Percentiles rank a stretch among this genome's conserved stretches.
These are phyloP conservation scores for Melanerpes formicivorus DNA, from an alignment of 2,113 vertebrate genomes.

Conservation along the genomic window DNA sequence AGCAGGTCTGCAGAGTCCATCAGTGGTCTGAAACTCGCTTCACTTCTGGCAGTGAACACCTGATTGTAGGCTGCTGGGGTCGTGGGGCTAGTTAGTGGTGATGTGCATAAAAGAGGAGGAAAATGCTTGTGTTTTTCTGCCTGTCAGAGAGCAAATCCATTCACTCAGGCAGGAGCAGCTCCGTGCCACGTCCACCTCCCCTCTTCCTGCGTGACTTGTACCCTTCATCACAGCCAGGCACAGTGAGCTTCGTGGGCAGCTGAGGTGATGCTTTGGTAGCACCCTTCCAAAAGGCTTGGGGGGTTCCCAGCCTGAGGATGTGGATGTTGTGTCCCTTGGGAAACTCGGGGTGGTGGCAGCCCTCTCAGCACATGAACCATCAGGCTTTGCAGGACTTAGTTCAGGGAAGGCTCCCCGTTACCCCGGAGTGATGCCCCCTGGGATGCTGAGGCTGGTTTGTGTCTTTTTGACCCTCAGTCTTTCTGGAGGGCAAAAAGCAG, in stretches of 20 bases:
- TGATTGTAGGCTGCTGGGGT: background rate
- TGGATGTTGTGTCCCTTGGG: background rate
- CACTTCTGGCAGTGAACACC: background rate
- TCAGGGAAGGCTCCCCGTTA: background rate
- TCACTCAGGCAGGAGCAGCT: background rate
- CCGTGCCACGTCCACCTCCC: background rate
- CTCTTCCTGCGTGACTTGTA: background rate
- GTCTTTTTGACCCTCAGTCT: background rate
- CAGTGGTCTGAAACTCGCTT: background rate
- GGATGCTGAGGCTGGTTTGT: background rate
- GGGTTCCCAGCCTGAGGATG: rapidly evolving
- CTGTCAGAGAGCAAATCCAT: background rate
- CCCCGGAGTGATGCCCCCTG: background rate
- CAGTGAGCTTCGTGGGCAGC: rapidly evolving
- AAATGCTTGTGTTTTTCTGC: background rate
- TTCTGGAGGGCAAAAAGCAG: background rate
- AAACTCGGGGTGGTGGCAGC: background rate
- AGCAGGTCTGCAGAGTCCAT: rapidly evolving
- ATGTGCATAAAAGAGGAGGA: background rate
- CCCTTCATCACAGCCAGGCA: background rate
- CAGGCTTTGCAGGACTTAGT: background rate
- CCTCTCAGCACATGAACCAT: rapidly evolving
- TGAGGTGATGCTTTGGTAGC: background rate
- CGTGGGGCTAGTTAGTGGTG: background rate
- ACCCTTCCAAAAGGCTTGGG: background rate